Evolutionary conservation across 2,888 invertebrate species (phyloP), one percentile per base, ranked within the genome.

Genomic region (Cryptus armator): DNA sequence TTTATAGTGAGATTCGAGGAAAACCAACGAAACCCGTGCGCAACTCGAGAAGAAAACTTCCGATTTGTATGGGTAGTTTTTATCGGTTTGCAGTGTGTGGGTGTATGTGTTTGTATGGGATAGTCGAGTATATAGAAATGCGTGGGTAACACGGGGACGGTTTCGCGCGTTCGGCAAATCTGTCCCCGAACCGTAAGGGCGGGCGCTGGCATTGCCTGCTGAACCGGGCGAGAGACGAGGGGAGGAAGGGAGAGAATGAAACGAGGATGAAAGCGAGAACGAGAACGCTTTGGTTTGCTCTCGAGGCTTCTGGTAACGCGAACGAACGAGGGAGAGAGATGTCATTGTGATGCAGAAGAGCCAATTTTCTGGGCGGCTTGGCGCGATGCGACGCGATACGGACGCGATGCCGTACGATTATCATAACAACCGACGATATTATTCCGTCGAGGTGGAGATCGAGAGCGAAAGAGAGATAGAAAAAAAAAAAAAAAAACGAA

Each of bases 301-400:
- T 86, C 84, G 81, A 83, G 83, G 72, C 83, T 79, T 76, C 78
- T 66, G 29, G 66, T 43, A 32, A 24, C 75, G 86, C 72, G 76
- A 88, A 86, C 87, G 81, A 80, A 84, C 77, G 76, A 79, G 87
- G 83, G 88, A 88, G 90, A 85, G 83, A 86, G 88, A 91, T 91
- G 92, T 93, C 93, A 94, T 94, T 94, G 93, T 93, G 91, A 94
- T 94, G 93, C 93, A 93, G 93, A 93, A 92, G 93, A 93, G 93
- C 92, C 93, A 93, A 93, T 93, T 93, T 93, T 93, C 93, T 93
- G 93, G 93, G 92, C 93, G 93, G 93, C 93, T 93, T 93, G 93
- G 91, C 91, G 91, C 91, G 92, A 92, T 92, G 91, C 92, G 91
- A 90, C 89, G 90, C 91, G 85, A 86, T 87, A 85, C 82, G 76